Conservation (phyloP, 2,888 invertebrate genomes). For the Crocallis elinguaria region DNA sequence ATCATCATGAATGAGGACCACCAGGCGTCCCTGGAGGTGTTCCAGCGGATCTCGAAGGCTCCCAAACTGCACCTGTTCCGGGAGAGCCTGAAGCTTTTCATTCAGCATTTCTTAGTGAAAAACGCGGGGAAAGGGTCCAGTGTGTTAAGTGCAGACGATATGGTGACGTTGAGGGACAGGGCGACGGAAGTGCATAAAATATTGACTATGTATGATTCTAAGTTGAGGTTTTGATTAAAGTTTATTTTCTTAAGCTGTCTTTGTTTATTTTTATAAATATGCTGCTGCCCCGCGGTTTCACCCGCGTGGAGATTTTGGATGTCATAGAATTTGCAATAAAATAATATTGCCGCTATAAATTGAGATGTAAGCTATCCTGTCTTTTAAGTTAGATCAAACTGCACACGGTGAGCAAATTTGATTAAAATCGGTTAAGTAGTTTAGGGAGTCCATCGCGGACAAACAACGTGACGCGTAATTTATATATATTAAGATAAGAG, state of each 20-base stretch:
- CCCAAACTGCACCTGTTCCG: conserved; percentile 91
- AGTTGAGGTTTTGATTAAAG: conserved; percentile 63
- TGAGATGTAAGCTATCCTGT: no score
- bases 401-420: no score
- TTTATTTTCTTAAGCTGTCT: conserved; percentile 14
- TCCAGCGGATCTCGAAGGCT: conserved; percentile 89
- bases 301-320: no score
- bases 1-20: conserved; percentile 89
- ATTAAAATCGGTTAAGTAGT: no score
- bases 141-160: conserved; percentile 61
- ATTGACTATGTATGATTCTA: conserved; percentile 81
- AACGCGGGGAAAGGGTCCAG: conserved; percentile 80
- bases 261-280: neutral
- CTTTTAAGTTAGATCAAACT: no score
- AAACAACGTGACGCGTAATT: no score
- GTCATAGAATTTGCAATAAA: no score
- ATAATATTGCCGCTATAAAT: no score
- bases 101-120: conserved; percentile 93
- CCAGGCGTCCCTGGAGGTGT: conserved; percentile 86
- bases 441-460: no score
- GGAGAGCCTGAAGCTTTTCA: conserved; percentile 93
- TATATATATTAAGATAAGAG: no score
- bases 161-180: conserved; percentile 76
- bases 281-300: no score
- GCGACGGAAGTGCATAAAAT: conserved; percentile 88